Conservation (phyloP, 2,113 vertebrate species). For the human (Homo sapiens) region DNA sequence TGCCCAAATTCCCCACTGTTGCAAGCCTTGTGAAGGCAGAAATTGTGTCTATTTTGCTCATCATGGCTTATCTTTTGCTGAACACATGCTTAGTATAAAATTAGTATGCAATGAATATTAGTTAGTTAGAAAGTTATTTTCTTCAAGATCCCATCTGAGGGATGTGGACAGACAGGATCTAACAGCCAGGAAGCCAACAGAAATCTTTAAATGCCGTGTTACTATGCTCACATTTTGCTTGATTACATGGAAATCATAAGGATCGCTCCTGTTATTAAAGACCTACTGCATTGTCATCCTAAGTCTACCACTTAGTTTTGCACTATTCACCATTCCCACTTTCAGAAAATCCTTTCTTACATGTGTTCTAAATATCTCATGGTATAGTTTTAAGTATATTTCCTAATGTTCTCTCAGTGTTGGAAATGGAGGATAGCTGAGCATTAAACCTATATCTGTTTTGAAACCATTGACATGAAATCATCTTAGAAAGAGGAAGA, state of each 20-base stretch:
- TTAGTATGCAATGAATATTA: too few relatives aligned
- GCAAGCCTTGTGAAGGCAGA: neutral
- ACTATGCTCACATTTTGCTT: neutral
- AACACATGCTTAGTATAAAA: neutral
- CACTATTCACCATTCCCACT: neutral
- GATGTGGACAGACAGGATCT: accelerated
- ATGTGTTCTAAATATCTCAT: neutral
- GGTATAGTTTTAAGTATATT: neutral
- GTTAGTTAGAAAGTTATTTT: neutral
- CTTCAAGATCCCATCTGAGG: too few relatives aligned
- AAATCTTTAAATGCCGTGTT: neutral
- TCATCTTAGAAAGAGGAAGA: neutral
- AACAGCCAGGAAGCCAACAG: accelerated
- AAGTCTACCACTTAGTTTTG: neutral
- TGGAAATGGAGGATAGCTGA: neutral
- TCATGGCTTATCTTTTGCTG: neutral
- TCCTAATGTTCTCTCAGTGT: neutral
- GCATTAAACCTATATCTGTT: neutral
- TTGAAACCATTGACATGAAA: neutral
- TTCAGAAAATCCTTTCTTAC: neutral
- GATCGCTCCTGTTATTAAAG: neutral
- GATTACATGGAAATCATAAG: neutral
- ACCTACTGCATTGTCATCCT: neutral
- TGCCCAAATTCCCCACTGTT: neutral
- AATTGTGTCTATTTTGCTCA: neutral